Evolutionary conservation across 2,797 vertebrate species (phyloP).

Genomic region (Prunella strophiata): DNA sequence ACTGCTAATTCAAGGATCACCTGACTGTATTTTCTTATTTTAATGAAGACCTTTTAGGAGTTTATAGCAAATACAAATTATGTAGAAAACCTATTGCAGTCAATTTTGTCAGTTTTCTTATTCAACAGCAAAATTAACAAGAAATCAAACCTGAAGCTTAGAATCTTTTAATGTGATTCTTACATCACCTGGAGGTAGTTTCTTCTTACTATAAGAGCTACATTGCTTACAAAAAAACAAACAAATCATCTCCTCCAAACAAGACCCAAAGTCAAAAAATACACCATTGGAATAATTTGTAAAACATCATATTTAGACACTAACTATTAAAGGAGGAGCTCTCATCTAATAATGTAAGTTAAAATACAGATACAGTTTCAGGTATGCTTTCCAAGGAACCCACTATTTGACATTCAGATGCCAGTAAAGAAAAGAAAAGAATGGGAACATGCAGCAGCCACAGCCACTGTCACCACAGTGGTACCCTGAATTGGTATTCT

Average conservation of each 20-base stretch:
- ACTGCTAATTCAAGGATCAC: neutral
- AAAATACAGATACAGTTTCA: neutral
- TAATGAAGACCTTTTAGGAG: neutral
- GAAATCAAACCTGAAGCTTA: neutral
- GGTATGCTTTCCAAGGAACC: neutral
- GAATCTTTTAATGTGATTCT: neutral
- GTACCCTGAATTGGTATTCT: conserved; percentile 44
- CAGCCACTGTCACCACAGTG: neutral
- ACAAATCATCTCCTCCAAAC: neutral
- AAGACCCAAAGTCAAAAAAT: neutral
- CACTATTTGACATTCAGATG: neutral
- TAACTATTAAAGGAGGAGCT: neutral
- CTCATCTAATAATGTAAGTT: neutral
- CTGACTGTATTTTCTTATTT: neutral
- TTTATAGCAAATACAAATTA: neutral
- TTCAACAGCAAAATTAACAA: neutral
- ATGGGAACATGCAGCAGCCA: neutral
- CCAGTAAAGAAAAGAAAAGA: neutral
- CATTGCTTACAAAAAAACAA: neutral
- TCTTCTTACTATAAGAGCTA: neutral
- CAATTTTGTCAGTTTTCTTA: neutral
- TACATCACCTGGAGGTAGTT: neutral
- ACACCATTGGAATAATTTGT: neutral
- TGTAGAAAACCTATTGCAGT: neutral
- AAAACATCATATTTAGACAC: neutral